Evolutionary conservation across 2,797 vertebrate species (phyloP).

Genomic region (Cottoperca gobio): DNA sequence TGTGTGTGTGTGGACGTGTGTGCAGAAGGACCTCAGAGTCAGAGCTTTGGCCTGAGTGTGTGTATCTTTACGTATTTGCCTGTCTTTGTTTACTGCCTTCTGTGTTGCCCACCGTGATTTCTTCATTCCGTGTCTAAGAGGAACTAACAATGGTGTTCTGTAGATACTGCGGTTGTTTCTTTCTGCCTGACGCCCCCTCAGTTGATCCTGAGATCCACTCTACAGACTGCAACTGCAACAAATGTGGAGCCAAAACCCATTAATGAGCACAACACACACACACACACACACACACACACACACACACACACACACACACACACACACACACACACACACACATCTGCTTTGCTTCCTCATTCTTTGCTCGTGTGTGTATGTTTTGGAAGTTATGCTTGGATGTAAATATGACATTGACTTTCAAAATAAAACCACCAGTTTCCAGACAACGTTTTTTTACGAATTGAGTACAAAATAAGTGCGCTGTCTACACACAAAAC

Average conservation of each 20-base stretch:
- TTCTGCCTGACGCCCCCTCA: slow-evolving; percentile 69
- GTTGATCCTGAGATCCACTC: slow-evolving; percentile 61
- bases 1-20: slow-evolving; percentile 2
- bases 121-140: slow-evolving; percentile 43
- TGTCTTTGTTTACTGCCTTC: slow-evolving; percentile 48
- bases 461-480: background rate
- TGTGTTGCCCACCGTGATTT: slow-evolving; percentile 38
- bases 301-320: slow-evolving; percentile 21
- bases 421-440: background rate
- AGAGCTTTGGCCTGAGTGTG: slow-evolving; percentile 20
- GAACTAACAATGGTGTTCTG: slow-evolving; percentile 41
- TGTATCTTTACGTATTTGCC: slow-evolving; percentile 13
- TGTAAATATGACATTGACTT: background rate
- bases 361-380: background rate
- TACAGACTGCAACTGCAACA: slow-evolving; percentile 58
- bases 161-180: slow-evolving; percentile 59
- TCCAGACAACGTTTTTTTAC: background rate
- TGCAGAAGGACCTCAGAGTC: slow-evolving; percentile 25
- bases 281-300: slow-evolving; percentile 15
- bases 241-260: slow-evolving; percentile 50
- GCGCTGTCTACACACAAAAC: background rate
- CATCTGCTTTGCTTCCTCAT: slow-evolving; percentile 30
- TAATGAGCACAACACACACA: slow-evolving; percentile 57
- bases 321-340: slow-evolving; percentile 12
- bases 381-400: slow-evolving; percentile 8